Evolutionary conservation across 2,888 invertebrate species (phyloP).

Genomic region (Drosophila ezoana): DNA sequence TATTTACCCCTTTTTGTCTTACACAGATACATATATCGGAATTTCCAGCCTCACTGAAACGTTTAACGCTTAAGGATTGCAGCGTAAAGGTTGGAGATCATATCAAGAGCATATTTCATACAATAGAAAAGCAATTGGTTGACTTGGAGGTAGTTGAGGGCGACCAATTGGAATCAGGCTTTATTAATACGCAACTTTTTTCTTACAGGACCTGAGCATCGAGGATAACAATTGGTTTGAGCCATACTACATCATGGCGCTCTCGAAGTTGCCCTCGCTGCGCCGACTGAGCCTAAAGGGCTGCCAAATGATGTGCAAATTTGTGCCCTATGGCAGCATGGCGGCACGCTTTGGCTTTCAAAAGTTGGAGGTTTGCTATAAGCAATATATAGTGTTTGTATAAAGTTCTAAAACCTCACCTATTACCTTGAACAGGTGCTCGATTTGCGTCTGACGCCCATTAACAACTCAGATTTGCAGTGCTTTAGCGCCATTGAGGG

Average conservation of each 20-base stretch:
- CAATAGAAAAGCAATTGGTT: conserved; percentile 81
- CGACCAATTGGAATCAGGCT: not conserved
- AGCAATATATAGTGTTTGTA: not conserved
- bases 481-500: conserved; percentile 86
- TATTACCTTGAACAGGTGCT: conserved; percentile 83
- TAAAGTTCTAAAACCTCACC: not conserved
- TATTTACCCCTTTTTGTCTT: not conserved
- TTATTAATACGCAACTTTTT: conserved; percentile 1
- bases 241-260: conserved; percentile 89
- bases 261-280: conserved; percentile 89
- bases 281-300: conserved; percentile 88
- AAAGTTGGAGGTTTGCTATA: conserved; percentile 75
- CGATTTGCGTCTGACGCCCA: conserved; percentile 86
- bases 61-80: conserved; percentile 85
- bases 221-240: conserved; percentile 91
- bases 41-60: conserved; percentile 88
- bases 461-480: conserved; percentile 87
- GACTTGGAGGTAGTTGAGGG: conserved; percentile 71
- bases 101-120: conserved; percentile 81
- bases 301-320: conserved; percentile 89
- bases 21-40: conserved; percentile 87
- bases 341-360: conserved; percentile 89
- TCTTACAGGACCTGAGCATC: conserved; percentile 88
- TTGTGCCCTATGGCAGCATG: conserved; percentile 91
- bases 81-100: conserved; percentile 76